Base-by-base conservation (phyloP, 1,140 invertebrate genomes). In the Laupala kohalensis region DNA sequence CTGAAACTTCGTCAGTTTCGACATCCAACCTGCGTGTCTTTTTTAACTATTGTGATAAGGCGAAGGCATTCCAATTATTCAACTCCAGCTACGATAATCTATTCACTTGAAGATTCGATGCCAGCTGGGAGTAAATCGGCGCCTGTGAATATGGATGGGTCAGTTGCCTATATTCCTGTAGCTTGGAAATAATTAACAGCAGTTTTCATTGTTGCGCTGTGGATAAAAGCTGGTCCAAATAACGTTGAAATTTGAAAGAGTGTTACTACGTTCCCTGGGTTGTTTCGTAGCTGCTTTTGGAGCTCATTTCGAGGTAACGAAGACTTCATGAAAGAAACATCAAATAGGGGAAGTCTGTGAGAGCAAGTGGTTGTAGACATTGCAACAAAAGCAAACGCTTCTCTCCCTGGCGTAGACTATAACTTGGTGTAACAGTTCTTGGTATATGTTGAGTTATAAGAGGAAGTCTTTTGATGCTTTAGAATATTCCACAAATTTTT, bases 281-380 rank as follows among this genome's bases (percentile, higher is more conserved):
- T 73, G 37, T 63, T 68, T 37, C 74, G 73, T 63, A 77, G 37
- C 74, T 73, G 75, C 73, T 75, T 76, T 75, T 69, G 73, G 53
- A 75, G 73, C 13, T 74, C 53, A 79, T 80, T 69, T 75, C 74
- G 77, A 9, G 62, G 69, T 62, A 76, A 80, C 27, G 80, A 75
- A 5, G 79, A 77, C 64, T 73, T 75, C 75, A 77, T 79, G 28
- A 80, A 74, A 19, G 68, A 69, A 5, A 76, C 76, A 73, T 82
- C 80, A 15, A 81, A 72, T 2, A 78, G 79, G 71, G 82, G 80
- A 25, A 83, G 72, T 73, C 75, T 75, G 71, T 83, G 80, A 19
- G 77, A 78, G 71, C 75, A 77, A 70, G 78, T 26, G 79, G 77
- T 15, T 71, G 78, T 19, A 69, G 37, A 24, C 68, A 30, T n/a